A percentile compares a stretch with the other conserved stretches of the same genome.
Conservation (phyloP, 92 coral and sea anemone genomes). For the Palythoa caribaeorum region DNA sequence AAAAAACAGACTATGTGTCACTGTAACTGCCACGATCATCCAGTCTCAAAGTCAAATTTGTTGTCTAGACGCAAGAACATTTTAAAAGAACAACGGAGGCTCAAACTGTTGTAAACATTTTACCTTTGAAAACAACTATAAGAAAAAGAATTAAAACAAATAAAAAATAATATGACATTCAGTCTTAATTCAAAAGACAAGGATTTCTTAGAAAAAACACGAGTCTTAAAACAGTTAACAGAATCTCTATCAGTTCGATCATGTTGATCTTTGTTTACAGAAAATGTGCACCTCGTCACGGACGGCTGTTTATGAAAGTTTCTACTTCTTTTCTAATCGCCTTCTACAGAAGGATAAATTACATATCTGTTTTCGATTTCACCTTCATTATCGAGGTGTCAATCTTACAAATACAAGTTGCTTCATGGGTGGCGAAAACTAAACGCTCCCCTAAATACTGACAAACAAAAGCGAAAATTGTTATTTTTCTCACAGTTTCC, state of each 20-base stretch:
- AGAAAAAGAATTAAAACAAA: too few species aligned
- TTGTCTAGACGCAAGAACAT: too few species aligned
- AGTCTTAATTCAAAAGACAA: not conserved
- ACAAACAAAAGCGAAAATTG: not conserved
- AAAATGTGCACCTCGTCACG: not conserved
- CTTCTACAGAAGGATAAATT: constrained; percentile 15
- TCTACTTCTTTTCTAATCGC: constrained; percentile 28
- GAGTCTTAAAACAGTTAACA: not conserved
- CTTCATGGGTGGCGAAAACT: constrained; percentile 11
- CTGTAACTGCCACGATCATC: too few species aligned
- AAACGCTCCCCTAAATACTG: not conserved
- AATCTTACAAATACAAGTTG: constrained; percentile 24
- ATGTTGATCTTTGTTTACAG: not conserved
- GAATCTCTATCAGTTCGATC: not conserved
- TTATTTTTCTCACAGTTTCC: not conserved
- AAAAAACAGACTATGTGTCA: too few species aligned
- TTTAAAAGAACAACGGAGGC: too few species aligned
- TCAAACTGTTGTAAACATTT: too few species aligned
- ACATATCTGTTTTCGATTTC: not conserved
- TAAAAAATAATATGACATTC: not conserved
- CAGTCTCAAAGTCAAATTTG: too few species aligned
- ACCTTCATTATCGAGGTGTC: not conserved
- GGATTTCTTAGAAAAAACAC: not conserved
- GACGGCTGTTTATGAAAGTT: constrained; percentile 30
- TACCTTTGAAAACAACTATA: too few species aligned